phyloP scores from a whole-genome alignment of 2,797 vertebrate species.

The Malacoctenus gilli region DNA sequence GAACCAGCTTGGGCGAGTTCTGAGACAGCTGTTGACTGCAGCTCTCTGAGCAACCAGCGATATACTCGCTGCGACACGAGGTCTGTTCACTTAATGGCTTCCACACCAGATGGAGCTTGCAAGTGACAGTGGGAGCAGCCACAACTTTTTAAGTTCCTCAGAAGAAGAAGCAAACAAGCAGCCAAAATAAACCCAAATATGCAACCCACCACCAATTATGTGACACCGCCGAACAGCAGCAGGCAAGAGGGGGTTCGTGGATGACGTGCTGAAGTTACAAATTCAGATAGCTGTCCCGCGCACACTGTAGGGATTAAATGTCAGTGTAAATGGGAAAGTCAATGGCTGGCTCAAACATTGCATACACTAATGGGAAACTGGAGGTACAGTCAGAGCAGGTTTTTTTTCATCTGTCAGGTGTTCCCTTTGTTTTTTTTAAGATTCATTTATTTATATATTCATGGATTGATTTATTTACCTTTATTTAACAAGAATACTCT shows the following conservation, averaged over 20 bases:
- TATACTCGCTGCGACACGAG: conserved; percentile 35
- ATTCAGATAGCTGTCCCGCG: conserved; percentile 5
- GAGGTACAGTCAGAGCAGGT: neutral
- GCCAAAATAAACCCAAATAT: conserved; percentile 34
- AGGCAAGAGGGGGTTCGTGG: conserved; percentile 19
- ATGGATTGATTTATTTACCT: too few species aligned
- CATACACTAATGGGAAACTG: neutral
- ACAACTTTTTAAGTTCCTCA: conserved; percentile 56
- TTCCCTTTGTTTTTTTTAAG: too few species aligned
- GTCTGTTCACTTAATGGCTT: conserved; percentile 57
- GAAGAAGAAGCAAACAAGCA: conserved; percentile 50
- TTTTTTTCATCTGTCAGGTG: neutral
- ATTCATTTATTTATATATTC: too few species aligned
- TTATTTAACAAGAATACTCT: neutral
- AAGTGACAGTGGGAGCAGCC: conserved; percentile 48
- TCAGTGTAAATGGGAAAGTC: conserved; percentile 20
- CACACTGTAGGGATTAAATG: neutral
- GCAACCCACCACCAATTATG: conserved; percentile 42
- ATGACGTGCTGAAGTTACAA: conserved; percentile 3
- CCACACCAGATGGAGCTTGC: conserved; percentile 60
- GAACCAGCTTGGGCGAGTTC: conserved; percentile 21
- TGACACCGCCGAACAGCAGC: conserved; percentile 17
- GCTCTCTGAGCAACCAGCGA: conserved; percentile 37
- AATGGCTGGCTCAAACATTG: neutral
- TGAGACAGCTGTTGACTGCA: conserved; percentile 43